Percentiles rank a stretch among this genome's conserved stretches.
These are phyloP conservation scores for Pangasianodon hypophthalmus DNA, from an alignment of 2,113 vertebrate species.

Conservation along the genomic window DNA sequence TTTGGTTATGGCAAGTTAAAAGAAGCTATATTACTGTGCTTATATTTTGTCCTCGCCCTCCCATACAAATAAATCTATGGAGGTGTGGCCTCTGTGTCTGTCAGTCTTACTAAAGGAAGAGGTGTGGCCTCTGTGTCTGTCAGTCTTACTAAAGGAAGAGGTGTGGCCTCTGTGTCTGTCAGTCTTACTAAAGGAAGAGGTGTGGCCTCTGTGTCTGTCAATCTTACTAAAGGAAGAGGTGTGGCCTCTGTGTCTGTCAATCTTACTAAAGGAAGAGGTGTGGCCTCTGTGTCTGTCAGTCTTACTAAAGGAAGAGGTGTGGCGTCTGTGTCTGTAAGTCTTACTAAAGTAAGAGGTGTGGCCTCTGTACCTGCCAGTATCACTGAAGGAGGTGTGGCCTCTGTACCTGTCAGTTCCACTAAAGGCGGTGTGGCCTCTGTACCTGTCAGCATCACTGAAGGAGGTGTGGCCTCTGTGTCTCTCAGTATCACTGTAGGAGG, in stretches of 20 bases:
- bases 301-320: not conserved
- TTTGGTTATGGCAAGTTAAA: not conserved
- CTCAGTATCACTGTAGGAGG: not conserved
- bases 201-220: not conserved
- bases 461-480: not conserved
- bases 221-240: not conserved
- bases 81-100: too few relatives aligned
- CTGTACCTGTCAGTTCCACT: not conserved
- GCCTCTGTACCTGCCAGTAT: not conserved
- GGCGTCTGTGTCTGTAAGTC: not conserved
- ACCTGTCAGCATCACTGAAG: fast-evolving
- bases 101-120: too few relatives aligned
- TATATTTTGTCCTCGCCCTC: too few relatives aligned
- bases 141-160: not conserved
- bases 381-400: not conserved
- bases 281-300: not conserved
- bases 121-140: not conserved
- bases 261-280: not conserved
- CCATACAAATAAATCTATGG: too few relatives aligned
- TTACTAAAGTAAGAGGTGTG: not conserved
- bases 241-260: not conserved
- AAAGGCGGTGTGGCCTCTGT: not conserved
- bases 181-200: not conserved
- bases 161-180: not conserved
- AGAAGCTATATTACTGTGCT: not conserved